Evolutionary conservation across 2,888 invertebrate genomes (phyloP).

Genomic region (Darwinula stevensoni): DNA sequence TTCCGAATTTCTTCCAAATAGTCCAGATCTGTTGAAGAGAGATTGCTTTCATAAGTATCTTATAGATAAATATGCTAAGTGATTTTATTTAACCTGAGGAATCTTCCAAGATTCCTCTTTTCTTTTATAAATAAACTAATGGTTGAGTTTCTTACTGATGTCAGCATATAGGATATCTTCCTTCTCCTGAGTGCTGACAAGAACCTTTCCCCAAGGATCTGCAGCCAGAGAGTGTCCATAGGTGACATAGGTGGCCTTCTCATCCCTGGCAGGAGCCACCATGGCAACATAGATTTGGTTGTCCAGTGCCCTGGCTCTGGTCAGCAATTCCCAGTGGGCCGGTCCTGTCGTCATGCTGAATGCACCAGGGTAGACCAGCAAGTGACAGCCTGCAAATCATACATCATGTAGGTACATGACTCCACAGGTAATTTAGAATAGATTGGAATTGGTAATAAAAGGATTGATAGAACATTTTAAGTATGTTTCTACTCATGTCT

Average conservation of each 20-base stretch:
- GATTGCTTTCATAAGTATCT: too few relatives aligned
- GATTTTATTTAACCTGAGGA: too few relatives aligned
- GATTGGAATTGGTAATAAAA: too few relatives aligned
- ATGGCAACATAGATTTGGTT: slow-evolving; percentile 62
- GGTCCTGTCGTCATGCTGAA: slow-evolving; percentile 93
- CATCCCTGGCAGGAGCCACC: slow-evolving; percentile 50
- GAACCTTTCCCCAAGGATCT: slow-evolving; percentile 52
- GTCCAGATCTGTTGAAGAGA: slow-evolving; percentile 41
- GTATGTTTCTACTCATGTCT: too few relatives aligned
- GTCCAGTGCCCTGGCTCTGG: slow-evolving; percentile 50
- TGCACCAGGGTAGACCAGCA: slow-evolving; percentile 72
- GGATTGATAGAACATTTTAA: too few relatives aligned
- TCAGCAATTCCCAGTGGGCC: slow-evolving; percentile 64
- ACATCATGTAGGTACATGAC: too few relatives aligned
- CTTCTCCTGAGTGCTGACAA: slow-evolving; percentile 31
- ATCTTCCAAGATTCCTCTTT: too few relatives aligned
- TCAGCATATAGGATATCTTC: slow-evolving; percentile 40
- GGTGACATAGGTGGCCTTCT: slow-evolving; percentile 39
- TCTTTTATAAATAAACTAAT: too few relatives aligned
- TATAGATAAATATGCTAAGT: too few relatives aligned
- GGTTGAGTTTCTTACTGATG: slow-evolving; percentile 32
- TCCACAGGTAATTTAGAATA: too few relatives aligned
- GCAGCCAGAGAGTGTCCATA: slow-evolving; percentile 64
- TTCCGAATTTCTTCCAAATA: slow-evolving; percentile 40
- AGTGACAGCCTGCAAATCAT: slow-evolving; percentile 52